phyloP scores from a whole-genome alignment of 2,888 invertebrate genomes.

The Apodemia mormo region DNA sequence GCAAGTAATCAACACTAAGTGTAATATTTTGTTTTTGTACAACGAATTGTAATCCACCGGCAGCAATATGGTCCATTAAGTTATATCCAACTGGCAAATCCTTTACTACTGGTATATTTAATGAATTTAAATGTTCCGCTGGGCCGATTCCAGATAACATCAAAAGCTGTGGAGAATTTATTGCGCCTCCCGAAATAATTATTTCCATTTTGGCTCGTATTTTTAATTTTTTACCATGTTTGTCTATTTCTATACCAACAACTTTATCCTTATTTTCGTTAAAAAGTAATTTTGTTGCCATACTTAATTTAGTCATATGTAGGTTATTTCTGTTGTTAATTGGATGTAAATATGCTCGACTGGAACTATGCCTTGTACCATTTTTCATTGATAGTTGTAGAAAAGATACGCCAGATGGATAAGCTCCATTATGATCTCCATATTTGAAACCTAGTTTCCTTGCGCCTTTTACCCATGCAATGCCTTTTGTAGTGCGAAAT shows the following conservation, averaged over 20 bases:
- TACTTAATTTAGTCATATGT: conserved; percentile 81
- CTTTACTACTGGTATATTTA: conserved; percentile 78
- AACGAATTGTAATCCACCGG: conserved; percentile 83
- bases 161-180: conserved; percentile 89
- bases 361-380: conserved; percentile 85
- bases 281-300: conserved; percentile 82
- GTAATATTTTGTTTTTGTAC: conserved; percentile 63
- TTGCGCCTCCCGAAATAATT: conserved; percentile 88
- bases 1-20: conserved; percentile 58
- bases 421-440: conserved; percentile 83
- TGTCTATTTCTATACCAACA: conserved; percentile 82
- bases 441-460: conserved; percentile 82
- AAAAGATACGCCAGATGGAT: conserved; percentile 83
- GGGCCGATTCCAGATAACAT: conserved; percentile 91
- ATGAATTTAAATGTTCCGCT: conserved; percentile 76
- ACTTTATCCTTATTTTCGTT: conserved; percentile 79
- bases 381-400: conserved; percentile 84
- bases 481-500: conserved; percentile 73
- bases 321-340: conserved; percentile 82
- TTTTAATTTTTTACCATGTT: conserved; percentile 70
- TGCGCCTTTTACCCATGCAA: conserved; percentile 83
- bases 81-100: conserved; percentile 85
- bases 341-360: conserved; percentile 85
- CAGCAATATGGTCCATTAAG: conserved; percentile 86
- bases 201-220: conserved; percentile 86